phyloP scores from a whole-genome alignment of 2,888 invertebrate species.

The Zelleria hepariella region DNA sequence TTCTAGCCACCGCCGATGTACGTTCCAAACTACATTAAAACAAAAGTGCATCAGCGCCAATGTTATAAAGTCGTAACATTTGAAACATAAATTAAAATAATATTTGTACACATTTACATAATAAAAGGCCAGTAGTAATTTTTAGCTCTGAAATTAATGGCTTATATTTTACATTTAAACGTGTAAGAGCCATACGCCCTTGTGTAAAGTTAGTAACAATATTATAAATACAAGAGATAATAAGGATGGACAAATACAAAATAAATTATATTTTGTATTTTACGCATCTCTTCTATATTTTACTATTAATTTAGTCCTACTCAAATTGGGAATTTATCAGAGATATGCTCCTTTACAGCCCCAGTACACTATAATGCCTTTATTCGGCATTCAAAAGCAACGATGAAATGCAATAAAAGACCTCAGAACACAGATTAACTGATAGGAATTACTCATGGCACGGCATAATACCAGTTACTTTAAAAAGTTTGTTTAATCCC shows the following conservation, averaged over 20 bases:
- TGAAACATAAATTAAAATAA: conserved; percentile 36
- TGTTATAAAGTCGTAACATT: conserved; percentile 33
- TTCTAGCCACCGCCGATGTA: background rate
- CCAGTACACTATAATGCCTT: background rate
- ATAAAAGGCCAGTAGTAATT: conserved; percentile 10
- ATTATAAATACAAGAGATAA: background rate
- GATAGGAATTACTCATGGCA: background rate
- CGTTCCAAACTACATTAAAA: conserved; percentile 17
- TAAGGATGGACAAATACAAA: background rate
- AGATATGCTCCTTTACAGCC: background rate
- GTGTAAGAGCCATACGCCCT: background rate
- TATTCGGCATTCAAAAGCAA: background rate
- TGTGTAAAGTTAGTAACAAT: conserved; percentile 13
- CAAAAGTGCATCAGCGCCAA: conserved; percentile 50
- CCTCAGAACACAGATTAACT: background rate
- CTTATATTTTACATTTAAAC: conserved; percentile 8
- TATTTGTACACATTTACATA: conserved; percentile 59
- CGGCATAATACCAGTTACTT: background rate
- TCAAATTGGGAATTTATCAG: background rate
- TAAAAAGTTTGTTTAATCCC: too few relatives aligned
- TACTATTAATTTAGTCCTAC: background rate
- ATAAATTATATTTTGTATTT: background rate
- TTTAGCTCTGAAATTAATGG: conserved; percentile 8
- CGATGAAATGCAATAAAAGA: background rate
- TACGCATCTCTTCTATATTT: background rate